Evolutionary conservation across 2,797 vertebrate genomes (phyloP).

Genomic region (Malurus leucopterus): DNA sequence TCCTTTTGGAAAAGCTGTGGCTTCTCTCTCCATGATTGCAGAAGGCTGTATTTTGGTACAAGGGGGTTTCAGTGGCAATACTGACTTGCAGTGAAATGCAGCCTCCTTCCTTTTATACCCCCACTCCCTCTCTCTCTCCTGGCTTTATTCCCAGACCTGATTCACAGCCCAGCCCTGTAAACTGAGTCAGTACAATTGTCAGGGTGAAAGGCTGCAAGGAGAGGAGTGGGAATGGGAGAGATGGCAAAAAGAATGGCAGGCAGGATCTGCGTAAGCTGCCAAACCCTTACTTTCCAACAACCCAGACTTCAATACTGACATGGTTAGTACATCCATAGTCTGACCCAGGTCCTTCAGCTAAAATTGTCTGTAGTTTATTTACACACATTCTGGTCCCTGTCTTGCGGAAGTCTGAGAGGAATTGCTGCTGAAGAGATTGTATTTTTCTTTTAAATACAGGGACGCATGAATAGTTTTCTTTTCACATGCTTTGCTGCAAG

Average conservation of each 20-base stretch:
- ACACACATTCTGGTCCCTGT: not conserved
- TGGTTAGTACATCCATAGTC: not conserved
- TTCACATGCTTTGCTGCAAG: not conserved
- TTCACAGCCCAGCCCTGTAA: not conserved
- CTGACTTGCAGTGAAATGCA: not conserved
- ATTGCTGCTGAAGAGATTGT: not conserved
- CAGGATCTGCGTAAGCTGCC: not conserved
- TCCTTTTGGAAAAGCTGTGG: not conserved
- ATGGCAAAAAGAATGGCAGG: not conserved
- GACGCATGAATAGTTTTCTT: not conserved
- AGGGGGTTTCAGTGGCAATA: not conserved
- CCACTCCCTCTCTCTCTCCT: not conserved
- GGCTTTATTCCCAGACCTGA: not conserved
- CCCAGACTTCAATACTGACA: not conserved
- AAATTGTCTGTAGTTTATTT: not conserved
- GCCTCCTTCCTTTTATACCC: not conserved
- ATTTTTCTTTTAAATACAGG: not conserved
- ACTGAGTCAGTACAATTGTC: not conserved
- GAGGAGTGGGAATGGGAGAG: not conserved
- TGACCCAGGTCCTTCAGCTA: not conserved
- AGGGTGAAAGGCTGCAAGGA: not conserved
- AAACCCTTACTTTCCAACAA: not conserved
- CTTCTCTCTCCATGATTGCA: not conserved
- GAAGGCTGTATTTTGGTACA: not conserved
- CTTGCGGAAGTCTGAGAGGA: not conserved